phyloP scores from a whole-genome alignment of 2,797 vertebrate species.

The Macropus fuliginosus region DNA sequence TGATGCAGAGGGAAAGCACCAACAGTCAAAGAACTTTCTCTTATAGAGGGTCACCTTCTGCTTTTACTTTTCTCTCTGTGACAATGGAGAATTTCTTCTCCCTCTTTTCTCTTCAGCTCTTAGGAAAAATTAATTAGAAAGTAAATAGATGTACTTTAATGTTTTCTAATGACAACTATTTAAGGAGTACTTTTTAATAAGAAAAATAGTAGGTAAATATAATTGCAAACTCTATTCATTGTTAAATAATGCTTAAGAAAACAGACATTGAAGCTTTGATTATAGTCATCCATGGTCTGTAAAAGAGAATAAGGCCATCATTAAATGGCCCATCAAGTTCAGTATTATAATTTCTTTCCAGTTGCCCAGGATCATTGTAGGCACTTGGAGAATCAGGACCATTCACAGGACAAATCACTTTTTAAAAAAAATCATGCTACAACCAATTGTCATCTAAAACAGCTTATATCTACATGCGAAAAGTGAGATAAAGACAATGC shows the following conservation, averaged over 20 bases:
- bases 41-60: constrained; percentile 56
- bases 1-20: constrained; percentile 1
- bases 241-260: constrained; percentile 26
- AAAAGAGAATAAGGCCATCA: not conserved
- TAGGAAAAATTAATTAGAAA: constrained; percentile 61
- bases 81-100: constrained; percentile 34
- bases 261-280: not conserved
- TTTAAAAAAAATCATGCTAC: not conserved
- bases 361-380: not conserved
- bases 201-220: constrained; percentile 37
- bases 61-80: constrained; percentile 66
- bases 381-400: not conserved
- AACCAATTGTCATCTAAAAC: not conserved
- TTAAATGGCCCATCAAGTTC: not conserved
- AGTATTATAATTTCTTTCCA: not conserved
- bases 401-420: not conserved
- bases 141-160: constrained; percentile 9
- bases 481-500: not conserved
- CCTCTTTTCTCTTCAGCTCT: constrained; percentile 35
- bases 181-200: constrained; percentile 67
- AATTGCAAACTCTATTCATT: constrained; percentile 15
- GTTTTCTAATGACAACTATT: constrained; percentile 28
- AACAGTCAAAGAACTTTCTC: constrained; percentile 52
- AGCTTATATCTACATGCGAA: not conserved
- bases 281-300: not conserved